Percentiles rank a stretch among this genome's conserved stretches.
These are phyloP conservation scores for Sphinx pinastri DNA, from an alignment of 2,888 invertebrate species.

Conservation along the genomic window DNA sequence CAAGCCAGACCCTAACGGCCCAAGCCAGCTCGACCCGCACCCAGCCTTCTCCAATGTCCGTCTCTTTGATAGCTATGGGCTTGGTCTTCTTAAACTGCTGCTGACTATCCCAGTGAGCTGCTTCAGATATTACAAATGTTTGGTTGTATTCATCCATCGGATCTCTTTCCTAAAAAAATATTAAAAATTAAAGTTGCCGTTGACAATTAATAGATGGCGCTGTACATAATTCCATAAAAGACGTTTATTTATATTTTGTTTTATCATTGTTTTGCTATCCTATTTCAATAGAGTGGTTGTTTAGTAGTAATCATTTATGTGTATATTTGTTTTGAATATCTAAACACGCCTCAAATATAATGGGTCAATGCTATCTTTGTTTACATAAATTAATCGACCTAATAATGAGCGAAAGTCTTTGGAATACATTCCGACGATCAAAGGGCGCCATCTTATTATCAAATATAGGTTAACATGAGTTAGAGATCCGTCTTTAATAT, in stretches of 20 bases:
- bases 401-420: conserved; percentile 18
- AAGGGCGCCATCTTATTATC: conserved; percentile 8
- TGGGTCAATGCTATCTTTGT: conserved; percentile 19
- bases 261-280: neutral
- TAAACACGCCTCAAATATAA: neutral
- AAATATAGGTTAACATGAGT: conserved; percentile 13
- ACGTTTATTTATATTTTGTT: too few relatives aligned
- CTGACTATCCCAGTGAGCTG: conserved; percentile 89
- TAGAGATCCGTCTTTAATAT: too few relatives aligned
- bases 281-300: neutral
- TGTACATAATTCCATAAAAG: too few relatives aligned
- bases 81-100: conserved; percentile 90
- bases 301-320: neutral
- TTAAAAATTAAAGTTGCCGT: too few relatives aligned
- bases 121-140: conserved; percentile 90
- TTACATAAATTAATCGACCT: neutral
- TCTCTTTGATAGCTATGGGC: conserved; percentile 90
- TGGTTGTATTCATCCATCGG: conserved; percentile 87
- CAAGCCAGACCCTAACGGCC: conserved; percentile 90
- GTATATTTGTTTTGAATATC: neutral
- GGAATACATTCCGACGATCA: conserved; percentile 1
- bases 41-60: conserved; percentile 91
- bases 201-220: too few relatives aligned
- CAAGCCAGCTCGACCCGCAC: conserved; percentile 90
- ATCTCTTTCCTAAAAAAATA: conserved; percentile 77